Evolutionary conservation across 2,888 invertebrate genomes (phyloP).

Genomic region (Tetragnatha montana): DNA sequence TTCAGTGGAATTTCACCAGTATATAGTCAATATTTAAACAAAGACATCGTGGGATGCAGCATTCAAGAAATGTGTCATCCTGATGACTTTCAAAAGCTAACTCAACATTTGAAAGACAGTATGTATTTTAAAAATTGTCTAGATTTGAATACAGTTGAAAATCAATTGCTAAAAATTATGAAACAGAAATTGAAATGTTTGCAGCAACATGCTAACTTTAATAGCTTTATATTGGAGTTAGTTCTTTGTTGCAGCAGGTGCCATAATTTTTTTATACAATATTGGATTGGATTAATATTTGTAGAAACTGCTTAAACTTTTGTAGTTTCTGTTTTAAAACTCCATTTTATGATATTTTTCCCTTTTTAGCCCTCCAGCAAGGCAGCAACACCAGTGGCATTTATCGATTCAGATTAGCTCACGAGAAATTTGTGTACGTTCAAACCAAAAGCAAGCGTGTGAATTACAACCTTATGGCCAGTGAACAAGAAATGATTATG

Average conservation of each 20-base stretch:
- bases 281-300: no score
- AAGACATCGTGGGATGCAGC: constrained; percentile 81
- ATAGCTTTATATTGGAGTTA: no score
- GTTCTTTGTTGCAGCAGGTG: no score
- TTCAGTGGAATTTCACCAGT: constrained; percentile 69
- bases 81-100: constrained; percentile 86
- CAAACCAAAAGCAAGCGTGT: constrained; percentile 93
- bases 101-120: constrained; percentile 87
- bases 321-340: not conserved
- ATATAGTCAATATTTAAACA: constrained; percentile 71
- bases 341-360: not conserved
- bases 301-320: no score
- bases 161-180: not conserved
- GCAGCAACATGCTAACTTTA: no score
- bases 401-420: constrained; percentile 77
- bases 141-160: not conserved
- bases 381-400: constrained; percentile 81
- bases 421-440: constrained; percentile 85
- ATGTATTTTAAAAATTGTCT: constrained; percentile 46
- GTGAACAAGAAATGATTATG: constrained; percentile 93
- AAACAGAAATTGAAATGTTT: not conserved
- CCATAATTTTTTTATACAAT: no score
- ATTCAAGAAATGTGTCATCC: constrained; percentile 91
- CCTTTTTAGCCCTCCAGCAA: constrained; percentile 78
- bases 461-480: constrained; percentile 80